phyloP scores from a whole-genome alignment of 2,888 invertebrate genomes.

The Tenthredo notha region DNA sequence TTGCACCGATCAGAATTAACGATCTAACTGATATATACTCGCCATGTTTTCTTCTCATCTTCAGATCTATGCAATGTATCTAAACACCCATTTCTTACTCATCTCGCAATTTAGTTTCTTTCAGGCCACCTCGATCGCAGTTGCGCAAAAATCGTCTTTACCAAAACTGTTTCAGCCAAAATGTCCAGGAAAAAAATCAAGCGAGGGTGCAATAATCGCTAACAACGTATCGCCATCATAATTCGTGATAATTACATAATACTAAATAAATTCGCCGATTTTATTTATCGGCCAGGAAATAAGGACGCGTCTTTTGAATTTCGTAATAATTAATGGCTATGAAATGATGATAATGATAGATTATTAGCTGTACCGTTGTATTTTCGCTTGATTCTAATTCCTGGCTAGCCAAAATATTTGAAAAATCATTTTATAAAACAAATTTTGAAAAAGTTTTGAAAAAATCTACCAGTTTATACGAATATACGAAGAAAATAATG shows the following conservation, averaged over 20 bases:
- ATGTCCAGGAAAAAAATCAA: no score
- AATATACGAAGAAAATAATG: neutral
- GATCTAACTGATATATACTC: conserved; percentile 1
- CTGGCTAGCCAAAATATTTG: neutral
- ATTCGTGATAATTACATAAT: neutral
- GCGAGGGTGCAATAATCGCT: neutral
- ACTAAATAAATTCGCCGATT: neutral
- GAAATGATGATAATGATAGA: neutral
- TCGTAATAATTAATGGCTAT: neutral
- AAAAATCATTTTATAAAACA: neutral
- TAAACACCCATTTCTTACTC: neutral
- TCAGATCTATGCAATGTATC: neutral
- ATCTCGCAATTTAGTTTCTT: neutral
- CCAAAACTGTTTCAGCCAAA: neutral
- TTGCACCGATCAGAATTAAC: conserved; percentile 33
- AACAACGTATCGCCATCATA: neutral
- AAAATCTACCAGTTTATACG: neutral
- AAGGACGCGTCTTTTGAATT: neutral
- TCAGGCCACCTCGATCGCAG: neutral
- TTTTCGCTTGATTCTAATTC: neutral
- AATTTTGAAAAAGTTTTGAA: neutral
- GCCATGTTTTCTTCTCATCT: neutral
- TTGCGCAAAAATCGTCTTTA: neutral
- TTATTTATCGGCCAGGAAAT: neutral
- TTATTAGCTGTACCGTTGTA: neutral